Base-by-base conservation (phyloP, 64 coral and sea anemone genomes). In the Montipora capricornis region DNA sequence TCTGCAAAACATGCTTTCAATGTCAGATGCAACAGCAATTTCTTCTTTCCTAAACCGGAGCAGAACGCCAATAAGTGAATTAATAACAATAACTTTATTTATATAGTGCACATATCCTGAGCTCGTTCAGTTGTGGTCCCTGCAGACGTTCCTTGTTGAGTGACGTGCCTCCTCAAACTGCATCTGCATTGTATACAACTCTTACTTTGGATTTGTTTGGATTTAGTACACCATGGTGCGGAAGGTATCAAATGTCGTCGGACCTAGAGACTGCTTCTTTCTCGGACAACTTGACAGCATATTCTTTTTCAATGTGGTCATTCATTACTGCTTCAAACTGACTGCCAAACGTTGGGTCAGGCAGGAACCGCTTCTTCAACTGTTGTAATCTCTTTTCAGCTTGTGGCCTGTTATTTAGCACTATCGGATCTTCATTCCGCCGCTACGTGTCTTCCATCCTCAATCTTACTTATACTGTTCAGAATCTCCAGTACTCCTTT, bases 11-110 rank as follows among this genome's bases (percentile, higher is more conserved):
- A 57, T 57, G 11, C 53, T 6, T 87, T 95, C 80, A 52, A 90
- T 90, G 66, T 95, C 88, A 74, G 93, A 86, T 45, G 81, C 81
- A 44, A 95, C 80, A n/a, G 93, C 88, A 44, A 95, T 76, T 24
- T 73, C 77, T 75, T 95, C 80, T 61, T 90, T 83, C 79, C 87
- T 95, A 77, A 95, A 90, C 17, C 88, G 53, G 16, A 95, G 49
- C 80, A 90, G 45, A 5, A 79, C 74, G 13, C 88, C 88, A 62
- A 94, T 69, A 29, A 81, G 92, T 44, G 46, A 85, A 57, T 93
- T 37, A 37, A 37, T 37, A 37, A 37, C 29, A 37, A 37, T 37
- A 37, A 37, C 29, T 37, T 37, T 37, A 37, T 37, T 37, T 37
- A 37, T 37, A 37, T 37, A 37, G 1, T 1, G 29, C 29, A 37